Evolutionary conservation across 2,797 vertebrate genomes (phyloP).

Genomic region (Loris lydekkerianus): DNA sequence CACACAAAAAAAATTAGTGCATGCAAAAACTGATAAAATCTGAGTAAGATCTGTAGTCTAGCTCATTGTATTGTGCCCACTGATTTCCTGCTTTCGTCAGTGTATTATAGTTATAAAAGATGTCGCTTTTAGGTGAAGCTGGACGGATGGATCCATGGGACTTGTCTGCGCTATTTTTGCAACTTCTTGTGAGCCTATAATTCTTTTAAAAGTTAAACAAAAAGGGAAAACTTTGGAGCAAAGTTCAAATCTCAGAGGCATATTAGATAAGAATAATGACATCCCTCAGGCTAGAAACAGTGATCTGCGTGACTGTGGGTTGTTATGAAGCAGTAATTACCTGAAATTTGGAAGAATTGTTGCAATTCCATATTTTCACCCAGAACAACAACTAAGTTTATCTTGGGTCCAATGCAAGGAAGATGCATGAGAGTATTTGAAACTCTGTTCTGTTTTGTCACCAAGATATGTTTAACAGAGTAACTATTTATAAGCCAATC

Average conservation of each 20-base stretch:
- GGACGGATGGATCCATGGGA: background rate
- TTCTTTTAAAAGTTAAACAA: conserved; percentile 52
- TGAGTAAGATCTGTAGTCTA: background rate
- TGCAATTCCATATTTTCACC: conserved; percentile 45
- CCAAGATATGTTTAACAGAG: conserved; percentile 50
- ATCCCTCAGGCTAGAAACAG: background rate
- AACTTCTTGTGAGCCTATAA: conserved; percentile 39
- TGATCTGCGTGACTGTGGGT: background rate
- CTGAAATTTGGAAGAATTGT: conserved; percentile 2
- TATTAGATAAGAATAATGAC: conserved; percentile 39
- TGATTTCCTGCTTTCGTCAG: conserved; percentile 43
- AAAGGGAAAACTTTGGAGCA: background rate
- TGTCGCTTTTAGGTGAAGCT: conserved; percentile 24
- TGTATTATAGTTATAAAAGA: background rate
- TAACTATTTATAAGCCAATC: conserved; percentile 25
- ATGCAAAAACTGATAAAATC: background rate
- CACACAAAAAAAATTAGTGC: conserved; percentile 36
- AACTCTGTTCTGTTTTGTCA: conserved; percentile 26
- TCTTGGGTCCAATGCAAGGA: conserved; percentile 49
- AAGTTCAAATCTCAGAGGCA: conserved; percentile 18
- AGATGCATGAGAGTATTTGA: conserved; percentile 27
- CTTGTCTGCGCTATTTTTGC: conserved; percentile 4
- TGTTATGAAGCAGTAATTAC: conserved; percentile 52
- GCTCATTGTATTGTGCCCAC: conserved; percentile 3
- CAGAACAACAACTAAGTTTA: background rate